Conservation (phyloP, 2,888 invertebrate species). For the Balanococcus diminutus region DNA sequence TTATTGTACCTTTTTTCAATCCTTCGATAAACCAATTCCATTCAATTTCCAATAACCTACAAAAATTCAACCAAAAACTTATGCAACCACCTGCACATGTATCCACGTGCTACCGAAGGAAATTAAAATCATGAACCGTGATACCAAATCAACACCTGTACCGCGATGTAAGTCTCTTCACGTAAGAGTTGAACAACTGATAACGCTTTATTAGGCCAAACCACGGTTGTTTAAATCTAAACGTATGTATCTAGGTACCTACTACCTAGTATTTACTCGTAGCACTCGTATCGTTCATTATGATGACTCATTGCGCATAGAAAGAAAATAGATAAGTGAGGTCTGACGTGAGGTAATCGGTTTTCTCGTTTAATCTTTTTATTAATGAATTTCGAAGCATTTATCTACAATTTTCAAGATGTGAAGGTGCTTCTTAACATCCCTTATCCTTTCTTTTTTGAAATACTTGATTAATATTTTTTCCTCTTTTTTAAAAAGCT, state of each 20-base stretch:
- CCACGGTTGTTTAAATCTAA: not conserved
- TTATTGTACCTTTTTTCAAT: not conserved
- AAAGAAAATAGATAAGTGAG: not conserved
- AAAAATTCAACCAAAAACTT: not conserved
- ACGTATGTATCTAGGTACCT: no score
- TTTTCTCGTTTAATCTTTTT: not conserved
- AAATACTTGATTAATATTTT: not conserved
- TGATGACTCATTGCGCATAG: not conserved
- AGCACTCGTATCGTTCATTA: not conserved
- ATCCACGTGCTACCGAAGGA: not conserved
- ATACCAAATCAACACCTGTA: conserved; percentile 22
- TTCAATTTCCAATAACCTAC: not conserved
- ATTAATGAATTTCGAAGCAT: not conserved
- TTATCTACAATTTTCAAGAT: not conserved
- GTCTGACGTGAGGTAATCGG: not conserved
- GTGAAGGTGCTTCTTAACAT: not conserved
- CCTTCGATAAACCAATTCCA: not conserved
- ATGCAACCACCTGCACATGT: conserved; percentile 1
- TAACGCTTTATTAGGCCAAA: conserved; percentile 3
- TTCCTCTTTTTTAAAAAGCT: not conserved
- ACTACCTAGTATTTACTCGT: no score
- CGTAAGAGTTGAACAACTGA: conserved; percentile 23
- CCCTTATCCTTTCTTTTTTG: not conserved
- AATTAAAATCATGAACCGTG: not conserved
- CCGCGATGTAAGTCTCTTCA: not conserved